Conservation (phyloP, 2,797 vertebrate genomes). For the Lutjanus campechanus region DNA sequence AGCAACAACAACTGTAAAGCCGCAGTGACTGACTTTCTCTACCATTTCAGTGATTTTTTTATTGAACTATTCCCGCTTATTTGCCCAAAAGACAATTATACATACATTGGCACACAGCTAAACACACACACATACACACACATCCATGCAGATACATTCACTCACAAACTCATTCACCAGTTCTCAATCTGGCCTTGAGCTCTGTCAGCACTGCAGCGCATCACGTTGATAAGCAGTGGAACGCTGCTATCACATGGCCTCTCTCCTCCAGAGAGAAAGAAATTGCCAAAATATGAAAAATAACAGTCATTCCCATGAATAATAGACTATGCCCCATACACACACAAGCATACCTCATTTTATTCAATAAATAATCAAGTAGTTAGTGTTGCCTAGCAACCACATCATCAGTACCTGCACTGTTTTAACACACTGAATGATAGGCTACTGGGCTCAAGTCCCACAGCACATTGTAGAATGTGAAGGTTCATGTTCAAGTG, state of each 20-base stretch:
- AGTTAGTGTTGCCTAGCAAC: slow-evolving; percentile 86
- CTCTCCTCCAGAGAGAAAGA: slow-evolving; percentile 59
- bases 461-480: slow-evolving; percentile 56
- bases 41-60: slow-evolving; percentile 12
- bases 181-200: slow-evolving; percentile 68
- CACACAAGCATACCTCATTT: slow-evolving; percentile 48
- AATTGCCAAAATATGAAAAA: slow-evolving; percentile 72
- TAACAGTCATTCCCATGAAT: slow-evolving; percentile 76
- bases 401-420: slow-evolving; percentile 74
- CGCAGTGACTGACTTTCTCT: slow-evolving; percentile 19
- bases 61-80: slow-evolving; percentile 18
- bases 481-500: slow-evolving; percentile 52
- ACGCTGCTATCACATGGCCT: slow-evolving; percentile 56
- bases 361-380: slow-evolving; percentile 83
- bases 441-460: slow-evolving; percentile 62
- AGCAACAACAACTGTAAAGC: slow-evolving; percentile 41
- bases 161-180: slow-evolving; percentile 44
- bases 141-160: neutral
- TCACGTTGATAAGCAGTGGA: slow-evolving; percentile 70
- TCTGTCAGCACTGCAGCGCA: slow-evolving; percentile 46
- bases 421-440: slow-evolving; percentile 79
- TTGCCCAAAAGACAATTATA: slow-evolving; percentile 8
- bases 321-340: slow-evolving; percentile 62
- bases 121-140: neutral
- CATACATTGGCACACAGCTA: slow-evolving; percentile 12